Percentiles rank a stretch among this genome's conserved stretches.
phyloP scores from a whole-genome alignment of 2,888 invertebrate species.

The Willowsia nigromaculata region DNA sequence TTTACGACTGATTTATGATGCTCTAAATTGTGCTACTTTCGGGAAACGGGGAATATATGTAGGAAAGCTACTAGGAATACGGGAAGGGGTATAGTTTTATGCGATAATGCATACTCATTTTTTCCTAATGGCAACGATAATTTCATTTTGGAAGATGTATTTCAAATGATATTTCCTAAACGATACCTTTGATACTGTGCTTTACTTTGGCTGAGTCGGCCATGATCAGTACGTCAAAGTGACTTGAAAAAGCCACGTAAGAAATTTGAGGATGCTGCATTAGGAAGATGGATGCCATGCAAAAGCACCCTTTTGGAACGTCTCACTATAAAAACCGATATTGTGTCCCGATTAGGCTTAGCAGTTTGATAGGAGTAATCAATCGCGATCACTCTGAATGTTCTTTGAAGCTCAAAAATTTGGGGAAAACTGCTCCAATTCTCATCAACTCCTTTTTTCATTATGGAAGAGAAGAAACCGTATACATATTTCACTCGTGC shows the following conservation, averaged over 20 bases:
- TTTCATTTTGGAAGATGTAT: constrained; percentile 8
- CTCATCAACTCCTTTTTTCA: not conserved
- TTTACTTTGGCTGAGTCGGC: not conserved
- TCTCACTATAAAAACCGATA: not conserved
- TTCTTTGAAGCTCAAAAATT: not conserved
- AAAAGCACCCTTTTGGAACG: not conserved
- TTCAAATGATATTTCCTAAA: not conserved
- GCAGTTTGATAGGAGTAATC: not conserved
- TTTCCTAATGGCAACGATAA: constrained; percentile 18
- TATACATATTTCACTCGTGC: not conserved
- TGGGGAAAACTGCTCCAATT: constrained; percentile 4
- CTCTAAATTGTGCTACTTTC: not conserved
- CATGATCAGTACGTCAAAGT: not conserved
- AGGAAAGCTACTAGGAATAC: not conserved
- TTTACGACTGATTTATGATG: constrained; percentile 11
- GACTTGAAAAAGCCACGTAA: not conserved
- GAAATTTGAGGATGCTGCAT: constrained; percentile 12
- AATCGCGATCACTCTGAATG: constrained; percentile 3
- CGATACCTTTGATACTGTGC: constrained; percentile 19
- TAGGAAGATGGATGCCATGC: not conserved
- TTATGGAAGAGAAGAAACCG: not conserved
- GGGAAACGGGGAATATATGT: not conserved
- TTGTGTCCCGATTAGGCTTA: not conserved
- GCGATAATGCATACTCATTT: not conserved
- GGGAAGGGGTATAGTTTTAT: not conserved